Percentiles rank a stretch among this genome's conserved stretches.
phyloP scores from a whole-genome alignment of 2,113 vertebrate genomes.

The Rostratula benghalensis region DNA sequence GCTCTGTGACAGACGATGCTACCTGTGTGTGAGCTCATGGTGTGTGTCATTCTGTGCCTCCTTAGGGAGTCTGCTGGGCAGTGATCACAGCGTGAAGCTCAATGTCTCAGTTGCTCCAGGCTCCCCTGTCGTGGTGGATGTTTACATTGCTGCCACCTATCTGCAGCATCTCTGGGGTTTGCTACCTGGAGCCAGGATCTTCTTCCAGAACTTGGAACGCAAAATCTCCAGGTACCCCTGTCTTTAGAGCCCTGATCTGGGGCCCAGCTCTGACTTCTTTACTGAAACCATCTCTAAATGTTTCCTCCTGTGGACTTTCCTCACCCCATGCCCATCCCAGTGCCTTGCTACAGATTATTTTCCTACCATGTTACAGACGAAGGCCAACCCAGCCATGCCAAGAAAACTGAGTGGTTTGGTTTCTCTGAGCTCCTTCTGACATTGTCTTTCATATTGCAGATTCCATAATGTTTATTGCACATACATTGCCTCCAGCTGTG shows the following conservation, averaged over 20 bases:
- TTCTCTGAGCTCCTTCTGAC: background rate
- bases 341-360: background rate
- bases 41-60: background rate
- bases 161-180: constrained; percentile 75
- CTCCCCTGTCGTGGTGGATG: constrained; percentile 46
- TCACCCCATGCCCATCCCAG: background rate
- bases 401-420: background rate
- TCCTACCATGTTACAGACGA: background rate
- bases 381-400: background rate
- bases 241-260: background rate
- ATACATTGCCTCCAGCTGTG: constrained; percentile 71
- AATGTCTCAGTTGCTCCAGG: constrained; percentile 51
- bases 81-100: constrained; percentile 70
- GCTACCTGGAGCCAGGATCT: constrained; percentile 79
- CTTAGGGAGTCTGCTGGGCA: constrained; percentile 30
- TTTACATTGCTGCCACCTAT: constrained; percentile 77
- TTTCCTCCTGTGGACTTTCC: background rate
- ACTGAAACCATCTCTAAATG: background rate
- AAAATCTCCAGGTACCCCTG: constrained; percentile 68
- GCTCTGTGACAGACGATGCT: background rate
- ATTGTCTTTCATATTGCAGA: constrained; percentile 10
- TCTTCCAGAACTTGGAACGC: constrained; percentile 79
- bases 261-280: background rate
- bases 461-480: constrained; percentile 74
- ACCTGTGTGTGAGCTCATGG: background rate